These are phyloP conservation scores for Falco punctatus DNA, from an alignment of 2,113 vertebrate species.

Conservation along the genomic window DNA sequence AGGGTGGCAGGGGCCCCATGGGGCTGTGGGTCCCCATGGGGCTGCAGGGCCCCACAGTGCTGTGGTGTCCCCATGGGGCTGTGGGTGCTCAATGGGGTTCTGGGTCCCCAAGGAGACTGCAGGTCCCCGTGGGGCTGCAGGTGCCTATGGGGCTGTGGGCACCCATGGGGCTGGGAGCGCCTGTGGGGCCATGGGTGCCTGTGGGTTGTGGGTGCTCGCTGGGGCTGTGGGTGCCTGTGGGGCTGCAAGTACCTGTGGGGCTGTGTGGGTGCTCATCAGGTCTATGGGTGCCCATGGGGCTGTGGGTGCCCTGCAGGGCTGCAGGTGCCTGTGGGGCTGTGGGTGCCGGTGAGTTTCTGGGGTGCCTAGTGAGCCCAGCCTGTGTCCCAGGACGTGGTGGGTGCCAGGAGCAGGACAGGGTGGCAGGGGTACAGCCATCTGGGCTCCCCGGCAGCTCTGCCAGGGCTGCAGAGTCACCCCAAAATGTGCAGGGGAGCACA, in stretches of 20 bases:
- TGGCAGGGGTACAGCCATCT: fast-evolving
- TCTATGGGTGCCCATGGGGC: background rate
- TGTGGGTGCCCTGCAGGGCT: background rate
- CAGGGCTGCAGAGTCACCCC: background rate
- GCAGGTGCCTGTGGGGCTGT: background rate
- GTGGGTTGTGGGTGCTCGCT: background rate
- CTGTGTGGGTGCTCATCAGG: background rate
- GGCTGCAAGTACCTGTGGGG: background rate
- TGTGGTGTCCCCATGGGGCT: background rate
- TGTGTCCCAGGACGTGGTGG: background rate
- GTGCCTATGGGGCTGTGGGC: background rate
- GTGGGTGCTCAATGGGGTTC: too few relatives aligned
- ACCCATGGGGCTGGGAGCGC: fast-evolving
- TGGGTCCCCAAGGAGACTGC: background rate
- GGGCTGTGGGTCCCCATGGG: background rate
- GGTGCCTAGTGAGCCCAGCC: background rate
- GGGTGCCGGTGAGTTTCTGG: background rate
- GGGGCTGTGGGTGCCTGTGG: background rate
- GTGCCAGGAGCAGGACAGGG: background rate
- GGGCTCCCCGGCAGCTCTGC: background rate
- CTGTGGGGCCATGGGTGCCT: background rate
- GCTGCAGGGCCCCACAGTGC: background rate
- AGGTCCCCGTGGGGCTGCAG: too few relatives aligned
- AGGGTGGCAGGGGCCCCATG: background rate
- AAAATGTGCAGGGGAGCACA: background rate